Conservation (phyloP, 2,888 invertebrate genomes). For the Lypha dubia region DNA sequence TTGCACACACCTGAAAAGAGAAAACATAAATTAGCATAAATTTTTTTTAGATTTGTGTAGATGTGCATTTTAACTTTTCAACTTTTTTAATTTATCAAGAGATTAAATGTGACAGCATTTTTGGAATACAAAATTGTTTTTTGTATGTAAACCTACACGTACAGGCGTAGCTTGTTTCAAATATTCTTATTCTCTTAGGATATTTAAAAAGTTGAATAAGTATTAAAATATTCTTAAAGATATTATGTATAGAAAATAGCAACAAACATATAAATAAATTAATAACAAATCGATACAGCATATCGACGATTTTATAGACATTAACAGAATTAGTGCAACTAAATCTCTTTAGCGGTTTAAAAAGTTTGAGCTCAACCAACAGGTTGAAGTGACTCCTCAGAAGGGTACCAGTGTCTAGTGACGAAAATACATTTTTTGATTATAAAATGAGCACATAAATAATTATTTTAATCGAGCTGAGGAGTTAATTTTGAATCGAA, state of each 20-base stretch:
- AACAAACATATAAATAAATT: too few species aligned
- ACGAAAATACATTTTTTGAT: too few species aligned
- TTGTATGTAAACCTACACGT: neutral
- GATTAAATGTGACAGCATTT: slow-evolving; percentile 36
- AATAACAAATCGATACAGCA: neutral
- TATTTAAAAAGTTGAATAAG: neutral
- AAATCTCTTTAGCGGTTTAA: too few species aligned
- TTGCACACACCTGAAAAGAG: slow-evolving; percentile 59
- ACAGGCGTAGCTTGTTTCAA: neutral
- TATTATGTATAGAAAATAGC: neutral
- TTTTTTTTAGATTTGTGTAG: slow-evolving; percentile 28
- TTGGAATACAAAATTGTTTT: neutral
- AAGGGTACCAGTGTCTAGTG: too few species aligned
- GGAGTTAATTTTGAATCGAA: too few species aligned
- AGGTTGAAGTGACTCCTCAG: too few species aligned
- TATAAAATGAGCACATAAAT: too few species aligned
- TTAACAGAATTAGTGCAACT: too few species aligned
- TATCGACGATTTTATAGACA: neutral
- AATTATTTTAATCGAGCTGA: too few species aligned
- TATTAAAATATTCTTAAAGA: neutral
- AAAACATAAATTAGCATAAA: slow-evolving; percentile 24
- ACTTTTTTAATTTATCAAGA: slow-evolving; percentile 58
- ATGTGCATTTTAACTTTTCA: slow-evolving; percentile 36
- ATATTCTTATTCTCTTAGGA: slow-evolving; percentile 4
- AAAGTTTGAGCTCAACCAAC: too few species aligned